Evolutionary conservation across 2,113 vertebrate genomes (phyloP).

Genomic region (Cinclus cinclus): DNA sequence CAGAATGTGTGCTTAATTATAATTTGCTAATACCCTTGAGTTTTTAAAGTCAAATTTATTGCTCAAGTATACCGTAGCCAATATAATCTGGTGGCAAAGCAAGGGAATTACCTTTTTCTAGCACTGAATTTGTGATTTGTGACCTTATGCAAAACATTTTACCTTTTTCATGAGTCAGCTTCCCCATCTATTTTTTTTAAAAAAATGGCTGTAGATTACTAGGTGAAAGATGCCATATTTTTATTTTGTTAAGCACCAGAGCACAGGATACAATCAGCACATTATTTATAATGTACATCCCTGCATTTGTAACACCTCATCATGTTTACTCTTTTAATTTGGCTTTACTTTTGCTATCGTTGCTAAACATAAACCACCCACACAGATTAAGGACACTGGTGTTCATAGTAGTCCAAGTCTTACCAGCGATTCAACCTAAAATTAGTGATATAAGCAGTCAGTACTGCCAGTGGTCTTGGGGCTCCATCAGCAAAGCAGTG

Average conservation of each 20-base stretch:
- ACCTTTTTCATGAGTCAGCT: slow-evolving; percentile 43
- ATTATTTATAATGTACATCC: neutral
- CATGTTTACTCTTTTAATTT: slow-evolving; percentile 2
- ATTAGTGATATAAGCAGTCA: neutral
- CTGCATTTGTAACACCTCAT: neutral
- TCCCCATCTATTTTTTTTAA: neutral
- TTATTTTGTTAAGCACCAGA: neutral
- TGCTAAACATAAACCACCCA: neutral
- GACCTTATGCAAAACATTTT: neutral
- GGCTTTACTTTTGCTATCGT: neutral
- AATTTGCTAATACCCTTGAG: slow-evolving; percentile 21
- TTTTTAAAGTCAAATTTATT: slow-evolving; percentile 46
- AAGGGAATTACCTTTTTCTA: slow-evolving; percentile 30
- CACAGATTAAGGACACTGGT: neutral
- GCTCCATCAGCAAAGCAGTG: neutral
- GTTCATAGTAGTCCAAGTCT: neutral
- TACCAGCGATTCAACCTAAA: neutral
- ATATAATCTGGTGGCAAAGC: slow-evolving; percentile 29
- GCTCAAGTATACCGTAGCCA: neutral
- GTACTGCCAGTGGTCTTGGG: neutral
- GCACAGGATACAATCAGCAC: neutral
- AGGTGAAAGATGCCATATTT: slow-evolving; percentile 1
- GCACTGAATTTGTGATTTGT: slow-evolving; percentile 22
- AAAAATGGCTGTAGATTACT: neutral
- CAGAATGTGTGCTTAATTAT: slow-evolving; percentile 46